These are phyloP conservation scores for Elephas maximus DNA, from an alignment of 2,113 vertebrate species.

Conservation along the genomic window DNA sequence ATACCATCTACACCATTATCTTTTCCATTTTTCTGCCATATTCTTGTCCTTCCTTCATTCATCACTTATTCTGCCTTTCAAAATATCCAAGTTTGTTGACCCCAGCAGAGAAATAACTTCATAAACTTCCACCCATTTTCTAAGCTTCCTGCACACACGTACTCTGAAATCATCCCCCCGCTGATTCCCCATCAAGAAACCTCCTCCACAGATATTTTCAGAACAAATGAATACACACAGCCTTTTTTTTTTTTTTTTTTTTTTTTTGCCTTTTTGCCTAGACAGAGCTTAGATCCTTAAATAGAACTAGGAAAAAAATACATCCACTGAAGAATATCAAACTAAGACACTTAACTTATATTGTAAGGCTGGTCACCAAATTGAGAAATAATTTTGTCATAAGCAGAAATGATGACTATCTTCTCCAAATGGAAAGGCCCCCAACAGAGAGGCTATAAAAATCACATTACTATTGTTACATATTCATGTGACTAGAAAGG, in stretches of 20 bases:
- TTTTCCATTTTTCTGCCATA: neutral
- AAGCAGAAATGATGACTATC: constrained; percentile 65
- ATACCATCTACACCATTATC: fast-evolving
- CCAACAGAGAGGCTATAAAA: constrained; percentile 68
- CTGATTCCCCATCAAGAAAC: neutral
- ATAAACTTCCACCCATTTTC: constrained; percentile 24
- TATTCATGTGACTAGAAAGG: constrained; percentile 61
- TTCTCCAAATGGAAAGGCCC: constrained; percentile 68
- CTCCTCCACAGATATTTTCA: constrained; percentile 67
- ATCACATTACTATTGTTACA: constrained; percentile 65
- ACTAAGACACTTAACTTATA: constrained; percentile 66
- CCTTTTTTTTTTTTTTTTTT: neutral
- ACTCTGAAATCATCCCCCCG: constrained; percentile 9
- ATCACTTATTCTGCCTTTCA: constrained; percentile 42
- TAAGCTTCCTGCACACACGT: neutral
- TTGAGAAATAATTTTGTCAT: constrained; percentile 61
- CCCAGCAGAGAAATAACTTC: neutral
- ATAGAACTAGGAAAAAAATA: constrained; percentile 69
- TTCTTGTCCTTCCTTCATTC: neutral
- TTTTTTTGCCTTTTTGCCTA: constrained; percentile 7
- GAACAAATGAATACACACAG: constrained; percentile 62
- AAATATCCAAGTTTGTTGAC: neutral
- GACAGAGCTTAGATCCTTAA: constrained; percentile 70
- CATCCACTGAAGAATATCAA: constrained; percentile 57
- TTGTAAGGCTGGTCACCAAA: constrained; percentile 65